phyloP scores from a whole-genome alignment of 2,888 invertebrate genomes.

The Endotricha flammealis region DNA sequence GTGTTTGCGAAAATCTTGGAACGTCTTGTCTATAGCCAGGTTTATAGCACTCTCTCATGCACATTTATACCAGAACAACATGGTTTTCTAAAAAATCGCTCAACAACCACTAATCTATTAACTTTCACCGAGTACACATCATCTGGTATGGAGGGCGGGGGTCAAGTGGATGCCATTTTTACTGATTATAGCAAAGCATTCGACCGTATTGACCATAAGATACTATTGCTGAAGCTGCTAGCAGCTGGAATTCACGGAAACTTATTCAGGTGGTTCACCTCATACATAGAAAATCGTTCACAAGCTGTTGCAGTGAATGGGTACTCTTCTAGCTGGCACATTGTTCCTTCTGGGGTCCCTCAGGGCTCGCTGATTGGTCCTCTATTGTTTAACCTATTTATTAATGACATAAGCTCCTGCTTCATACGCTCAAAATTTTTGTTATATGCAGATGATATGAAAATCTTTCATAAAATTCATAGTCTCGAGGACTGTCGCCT shows the following conservation, averaged over 20 bases:
- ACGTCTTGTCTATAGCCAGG: conserved; percentile 14
- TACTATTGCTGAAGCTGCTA: background rate
- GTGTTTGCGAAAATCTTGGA: conserved; percentile 18
- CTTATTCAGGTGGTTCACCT: background rate
- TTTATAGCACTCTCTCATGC: conserved; percentile 11
- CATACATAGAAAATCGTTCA: too few species aligned
- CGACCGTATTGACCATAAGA: background rate
- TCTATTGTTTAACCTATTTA: too few species aligned
- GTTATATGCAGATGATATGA: conserved; percentile 1
- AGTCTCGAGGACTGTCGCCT: background rate
- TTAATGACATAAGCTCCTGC: background rate
- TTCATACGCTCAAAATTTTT: background rate
- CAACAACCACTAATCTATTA: background rate
- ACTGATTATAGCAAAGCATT: too few species aligned
- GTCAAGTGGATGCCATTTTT: background rate
- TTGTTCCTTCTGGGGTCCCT: too few species aligned
- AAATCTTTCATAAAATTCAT: background rate
- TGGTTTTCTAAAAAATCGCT: conserved; percentile 15
- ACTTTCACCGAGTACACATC: background rate
- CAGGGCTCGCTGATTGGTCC: too few species aligned
- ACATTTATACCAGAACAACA: conserved; percentile 16
- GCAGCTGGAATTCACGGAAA: background rate
- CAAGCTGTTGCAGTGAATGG: too few species aligned
- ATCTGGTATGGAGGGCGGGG: background rate
- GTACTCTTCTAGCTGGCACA: too few species aligned